A percentile compares a stretch with the other conserved stretches of the same genome.
phyloP scores from a whole-genome alignment of 1,140 invertebrate species.

The Drosophila neocordata region DNA sequence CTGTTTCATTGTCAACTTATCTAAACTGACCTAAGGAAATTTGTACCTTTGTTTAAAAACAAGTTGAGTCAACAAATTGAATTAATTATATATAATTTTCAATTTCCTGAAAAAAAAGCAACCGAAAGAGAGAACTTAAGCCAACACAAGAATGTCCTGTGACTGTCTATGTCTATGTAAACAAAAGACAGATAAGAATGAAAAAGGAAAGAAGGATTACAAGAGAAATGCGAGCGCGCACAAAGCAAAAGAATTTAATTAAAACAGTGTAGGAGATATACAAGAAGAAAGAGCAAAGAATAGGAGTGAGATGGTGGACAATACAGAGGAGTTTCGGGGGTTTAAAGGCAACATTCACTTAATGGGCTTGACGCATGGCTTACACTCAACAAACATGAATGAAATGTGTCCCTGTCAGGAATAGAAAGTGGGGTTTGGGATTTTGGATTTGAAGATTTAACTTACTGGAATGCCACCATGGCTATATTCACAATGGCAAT shows the following conservation, averaged over 20 bases:
- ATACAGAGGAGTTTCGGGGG: no score
- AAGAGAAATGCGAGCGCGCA: conserved; percentile 55
- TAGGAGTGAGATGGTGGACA: conserved; percentile 2
- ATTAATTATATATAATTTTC: conserved; percentile 77
- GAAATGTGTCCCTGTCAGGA: conserved; percentile 27
- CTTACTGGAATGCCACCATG: conserved; percentile 96
- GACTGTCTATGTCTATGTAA: conserved; percentile 65
- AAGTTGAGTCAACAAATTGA: conserved; percentile 61
- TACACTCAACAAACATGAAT: conserved; percentile 58
- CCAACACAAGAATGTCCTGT: conserved; percentile 35
- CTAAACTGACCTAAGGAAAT: conserved; percentile 22
- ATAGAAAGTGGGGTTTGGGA: neutral
- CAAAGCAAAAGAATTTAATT: conserved; percentile 76
- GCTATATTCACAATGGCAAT: conserved; percentile 95
- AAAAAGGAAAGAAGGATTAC: conserved; percentile 58
- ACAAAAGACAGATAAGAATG: conserved; percentile 43
- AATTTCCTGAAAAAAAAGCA: conserved; percentile 26
- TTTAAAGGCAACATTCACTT: conserved; percentile 27
- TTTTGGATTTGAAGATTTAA: conserved; percentile 59
- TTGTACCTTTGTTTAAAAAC: conserved; percentile 24
- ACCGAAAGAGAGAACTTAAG: conserved; percentile 37
- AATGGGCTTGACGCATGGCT: conserved; percentile 49
- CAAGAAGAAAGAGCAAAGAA: neutral
- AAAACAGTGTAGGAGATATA: conserved; percentile 38
- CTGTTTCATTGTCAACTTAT: neutral